These are phyloP conservation scores for Uria aalge DNA, from an alignment of 2,113 vertebrate genomes.

Conservation along the genomic window DNA sequence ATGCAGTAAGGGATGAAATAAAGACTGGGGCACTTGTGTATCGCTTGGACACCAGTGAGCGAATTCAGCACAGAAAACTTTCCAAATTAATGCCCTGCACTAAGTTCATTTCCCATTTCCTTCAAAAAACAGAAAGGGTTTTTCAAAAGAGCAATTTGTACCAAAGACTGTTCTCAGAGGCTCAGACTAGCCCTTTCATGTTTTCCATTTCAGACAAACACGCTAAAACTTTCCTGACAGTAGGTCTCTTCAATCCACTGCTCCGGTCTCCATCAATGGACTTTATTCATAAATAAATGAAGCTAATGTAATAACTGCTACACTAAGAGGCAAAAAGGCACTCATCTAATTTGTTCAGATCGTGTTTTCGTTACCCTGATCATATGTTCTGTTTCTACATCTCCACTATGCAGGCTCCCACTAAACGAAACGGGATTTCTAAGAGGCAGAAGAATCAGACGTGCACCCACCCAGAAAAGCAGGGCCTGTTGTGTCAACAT, in stretches of 20 bases:
- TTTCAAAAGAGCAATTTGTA: slow-evolving; percentile 7
- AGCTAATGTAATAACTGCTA: not conserved
- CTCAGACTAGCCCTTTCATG: not conserved
- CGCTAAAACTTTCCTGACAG: not conserved
- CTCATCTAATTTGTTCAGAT: not conserved
- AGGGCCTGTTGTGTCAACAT: not conserved
- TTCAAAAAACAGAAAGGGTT: slow-evolving; percentile 16
- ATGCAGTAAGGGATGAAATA: not conserved
- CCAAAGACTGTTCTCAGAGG: slow-evolving; percentile 4
- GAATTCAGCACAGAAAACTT: slow-evolving; percentile 2
- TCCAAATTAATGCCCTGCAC: slow-evolving; percentile 24
- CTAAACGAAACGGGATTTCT: not conserved
- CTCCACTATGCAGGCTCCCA: not conserved
- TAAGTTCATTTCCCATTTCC: slow-evolving; percentile 30
- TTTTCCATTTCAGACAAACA: slow-evolving; percentile 10
- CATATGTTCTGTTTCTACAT: not conserved
- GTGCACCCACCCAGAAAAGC: not conserved
- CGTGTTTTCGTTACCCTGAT: not conserved
- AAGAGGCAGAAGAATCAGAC: not conserved
- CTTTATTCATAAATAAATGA: slow-evolving; percentile 4
- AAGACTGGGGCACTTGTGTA: not conserved
- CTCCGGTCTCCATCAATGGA: not conserved
- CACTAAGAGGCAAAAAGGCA: not conserved
- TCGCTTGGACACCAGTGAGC: not conserved
- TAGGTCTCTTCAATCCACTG: not conserved